Percentiles rank a stretch among this genome's conserved stretches.
These are phyloP conservation scores for Myathropa florea DNA, from an alignment of 2,888 invertebrate genomes.

Conservation along the genomic window DNA sequence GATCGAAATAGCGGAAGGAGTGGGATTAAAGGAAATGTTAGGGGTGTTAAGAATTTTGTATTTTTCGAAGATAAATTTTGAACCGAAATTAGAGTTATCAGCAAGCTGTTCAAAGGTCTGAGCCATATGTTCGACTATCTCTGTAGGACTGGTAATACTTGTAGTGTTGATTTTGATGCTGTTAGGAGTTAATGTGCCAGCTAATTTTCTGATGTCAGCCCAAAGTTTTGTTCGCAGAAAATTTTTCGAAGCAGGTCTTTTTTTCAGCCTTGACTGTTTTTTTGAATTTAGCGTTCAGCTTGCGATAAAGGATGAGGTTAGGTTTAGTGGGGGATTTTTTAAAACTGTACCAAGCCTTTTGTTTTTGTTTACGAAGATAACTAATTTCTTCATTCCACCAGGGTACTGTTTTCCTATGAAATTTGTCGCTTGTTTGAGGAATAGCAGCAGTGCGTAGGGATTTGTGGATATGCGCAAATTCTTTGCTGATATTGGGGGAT, in stretches of 20 bases:
- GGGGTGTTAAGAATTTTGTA: background rate
- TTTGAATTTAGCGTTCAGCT: too few species aligned
- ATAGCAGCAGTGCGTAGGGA: conserved; percentile 15
- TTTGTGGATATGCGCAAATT: conserved; percentile 22
- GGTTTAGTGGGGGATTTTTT: background rate
- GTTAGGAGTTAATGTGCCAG: too few species aligned
- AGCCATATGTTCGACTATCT: too few species aligned
- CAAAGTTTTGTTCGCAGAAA: too few species aligned
- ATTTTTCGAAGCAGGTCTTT: too few species aligned
- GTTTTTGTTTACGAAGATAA: background rate
- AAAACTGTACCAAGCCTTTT: background rate
- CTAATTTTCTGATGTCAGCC: too few species aligned
- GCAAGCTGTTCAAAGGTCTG: too few species aligned
- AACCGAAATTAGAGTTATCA: too few species aligned
- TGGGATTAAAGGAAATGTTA: background rate
- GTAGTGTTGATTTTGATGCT: background rate
- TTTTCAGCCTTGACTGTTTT: too few species aligned
- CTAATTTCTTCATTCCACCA: conserved; percentile 9
- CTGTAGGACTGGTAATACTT: too few species aligned
- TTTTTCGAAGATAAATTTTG: background rate
- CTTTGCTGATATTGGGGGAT: conserved; percentile 19
- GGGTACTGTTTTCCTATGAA: background rate
- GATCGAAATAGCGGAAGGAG: too few species aligned
- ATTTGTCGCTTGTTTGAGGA: conserved; percentile 25
- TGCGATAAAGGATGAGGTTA: too few species aligned